Percentiles rank a stretch among this genome's conserved stretches.
These are phyloP conservation scores for Caenorhabditis brenneri DNA, from an alignment of 1,140 invertebrate species.

Conservation along the genomic window DNA sequence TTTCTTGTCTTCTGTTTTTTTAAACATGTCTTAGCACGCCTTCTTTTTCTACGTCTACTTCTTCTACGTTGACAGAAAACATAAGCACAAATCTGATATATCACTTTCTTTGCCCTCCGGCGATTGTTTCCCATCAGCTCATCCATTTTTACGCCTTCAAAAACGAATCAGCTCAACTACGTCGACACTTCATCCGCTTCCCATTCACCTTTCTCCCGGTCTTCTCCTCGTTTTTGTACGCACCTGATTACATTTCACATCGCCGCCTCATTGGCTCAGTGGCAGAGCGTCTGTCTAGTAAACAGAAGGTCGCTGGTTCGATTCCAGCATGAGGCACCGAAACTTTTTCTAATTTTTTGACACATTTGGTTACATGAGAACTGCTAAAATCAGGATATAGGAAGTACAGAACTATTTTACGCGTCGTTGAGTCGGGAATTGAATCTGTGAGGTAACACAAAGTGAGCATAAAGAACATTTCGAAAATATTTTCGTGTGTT, in stretches of 20 bases:
- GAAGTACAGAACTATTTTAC: background rate
- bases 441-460: background rate
- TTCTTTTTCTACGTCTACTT: background rate
- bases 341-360: background rate
- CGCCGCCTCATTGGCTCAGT: slow-evolving; percentile 60
- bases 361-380: background rate
- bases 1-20: background rate
- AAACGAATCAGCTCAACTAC: background rate
- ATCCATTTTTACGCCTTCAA: background rate
- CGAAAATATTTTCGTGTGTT: background rate
- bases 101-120: slow-evolving; percentile 20
- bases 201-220: background rate
- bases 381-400: background rate
- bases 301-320: slow-evolving; percentile 64
- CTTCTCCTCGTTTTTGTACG: background rate
- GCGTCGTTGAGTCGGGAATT: background rate
- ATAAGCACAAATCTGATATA: background rate
- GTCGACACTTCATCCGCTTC: background rate
- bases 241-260: background rate
- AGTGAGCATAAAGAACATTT: background rate
- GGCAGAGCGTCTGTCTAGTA: slow-evolving; percentile 63
- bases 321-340: slow-evolving; percentile 62
- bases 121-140: slow-evolving; percentile 20
- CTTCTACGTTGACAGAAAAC: background rate
- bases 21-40: background rate